Percentiles rank a stretch among this genome's conserved stretches.
Evolutionary conservation across 2,888 invertebrate species (phyloP).

Genomic region (Hydraecia micacea): DNA sequence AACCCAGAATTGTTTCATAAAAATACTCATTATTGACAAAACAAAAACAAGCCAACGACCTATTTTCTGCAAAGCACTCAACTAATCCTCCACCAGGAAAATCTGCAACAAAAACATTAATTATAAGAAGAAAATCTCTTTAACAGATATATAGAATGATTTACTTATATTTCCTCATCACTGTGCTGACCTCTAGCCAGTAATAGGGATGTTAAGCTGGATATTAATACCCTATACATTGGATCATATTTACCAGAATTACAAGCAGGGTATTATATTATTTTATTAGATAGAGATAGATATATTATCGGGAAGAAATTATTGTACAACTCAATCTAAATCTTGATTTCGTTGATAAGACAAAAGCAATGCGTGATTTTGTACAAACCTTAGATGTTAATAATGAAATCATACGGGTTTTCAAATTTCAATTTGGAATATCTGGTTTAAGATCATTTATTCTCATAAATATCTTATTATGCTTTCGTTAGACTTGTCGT

Average conservation of each 20-base stretch:
- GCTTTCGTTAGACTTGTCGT: no score
- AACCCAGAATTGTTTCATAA: not conserved
- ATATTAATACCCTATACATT: slow-evolving; percentile 6
- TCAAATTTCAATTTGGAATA: no score
- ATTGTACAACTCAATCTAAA: not conserved
- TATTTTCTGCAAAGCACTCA: not conserved
- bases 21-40: no score
- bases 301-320: not conserved
- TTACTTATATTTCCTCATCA: slow-evolving; percentile 32
- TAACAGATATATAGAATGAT: slow-evolving; percentile 24
- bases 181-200: not conserved
- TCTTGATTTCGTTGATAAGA: not conserved
- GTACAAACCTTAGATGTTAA: not conserved
- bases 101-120: slow-evolving; percentile 5
- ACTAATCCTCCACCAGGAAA: slow-evolving; percentile 29
- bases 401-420: no score
- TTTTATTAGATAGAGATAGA: not conserved
- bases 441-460: no score
- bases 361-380: not conserved
- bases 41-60: slow-evolving; percentile 1
- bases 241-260: not conserved
- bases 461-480: no score
- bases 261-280: not conserved
- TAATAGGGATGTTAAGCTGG: not conserved
- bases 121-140: slow-evolving; percentile 26